These are phyloP conservation scores for Australoheros facetus DNA, from an alignment of 2,797 vertebrate genomes.

Conservation along the genomic window DNA sequence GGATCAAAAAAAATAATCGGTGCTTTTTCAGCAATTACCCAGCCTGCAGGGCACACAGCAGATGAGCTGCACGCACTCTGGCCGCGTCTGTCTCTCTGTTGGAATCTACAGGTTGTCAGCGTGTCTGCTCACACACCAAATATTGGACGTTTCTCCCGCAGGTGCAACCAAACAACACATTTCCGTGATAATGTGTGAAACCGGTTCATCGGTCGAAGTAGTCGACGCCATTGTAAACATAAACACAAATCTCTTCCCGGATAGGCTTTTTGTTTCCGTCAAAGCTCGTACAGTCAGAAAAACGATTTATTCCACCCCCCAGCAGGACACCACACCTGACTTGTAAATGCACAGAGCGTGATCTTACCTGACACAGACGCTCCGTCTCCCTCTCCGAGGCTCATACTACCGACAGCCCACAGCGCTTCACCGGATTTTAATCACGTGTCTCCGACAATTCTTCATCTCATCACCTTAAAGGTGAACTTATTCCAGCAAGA, in stretches of 20 bases:
- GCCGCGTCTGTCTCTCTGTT: background rate
- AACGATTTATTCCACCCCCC: background rate
- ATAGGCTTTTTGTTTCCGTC: background rate
- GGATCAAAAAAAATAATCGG: background rate
- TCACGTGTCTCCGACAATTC: conserved; percentile 29
- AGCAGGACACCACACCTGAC: background rate
- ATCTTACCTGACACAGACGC: conserved; percentile 34
- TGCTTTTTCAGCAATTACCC: background rate
- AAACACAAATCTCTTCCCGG: background rate
- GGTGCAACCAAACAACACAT: background rate
- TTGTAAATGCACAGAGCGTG: background rate
- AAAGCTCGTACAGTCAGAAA: background rate
- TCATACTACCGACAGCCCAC: background rate
- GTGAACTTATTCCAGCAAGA: background rate
- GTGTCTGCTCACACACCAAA: background rate
- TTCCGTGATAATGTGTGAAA: background rate
- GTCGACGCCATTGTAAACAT: conserved; percentile 25
- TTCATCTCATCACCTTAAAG: background rate
- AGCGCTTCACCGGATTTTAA: conserved; percentile 12
- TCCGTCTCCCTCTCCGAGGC: background rate
- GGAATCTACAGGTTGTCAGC: conserved; percentile 26
- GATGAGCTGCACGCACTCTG: background rate
- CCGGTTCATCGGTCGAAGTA: background rate
- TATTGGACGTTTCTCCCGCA: background rate
- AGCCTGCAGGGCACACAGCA: background rate